Percentiles rank a stretch among this genome's conserved stretches.
Evolutionary conservation across 2,113 vertebrate genomes (phyloP).

Genomic region (Mastomys natalensis): DNA sequence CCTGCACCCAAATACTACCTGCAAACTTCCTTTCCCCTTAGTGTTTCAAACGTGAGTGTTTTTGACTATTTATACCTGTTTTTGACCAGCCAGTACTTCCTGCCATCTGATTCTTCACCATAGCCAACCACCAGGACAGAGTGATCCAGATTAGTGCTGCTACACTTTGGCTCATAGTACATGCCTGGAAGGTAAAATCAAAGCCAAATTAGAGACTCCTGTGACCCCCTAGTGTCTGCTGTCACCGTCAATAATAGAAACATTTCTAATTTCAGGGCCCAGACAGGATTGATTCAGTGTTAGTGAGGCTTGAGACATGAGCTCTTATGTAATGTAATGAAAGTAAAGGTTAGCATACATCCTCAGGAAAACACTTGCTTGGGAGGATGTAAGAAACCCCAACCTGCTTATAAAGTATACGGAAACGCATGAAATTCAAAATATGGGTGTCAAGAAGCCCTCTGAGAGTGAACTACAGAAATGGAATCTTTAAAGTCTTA

Average conservation of each 20-base stretch:
- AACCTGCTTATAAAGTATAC: neutral
- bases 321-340: neutral
- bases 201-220: neutral
- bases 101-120: conserved; percentile 92
- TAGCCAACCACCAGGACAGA: conserved; percentile 96
- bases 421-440: neutral
- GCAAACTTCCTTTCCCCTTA: neutral
- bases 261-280: neutral
- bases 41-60: neutral
- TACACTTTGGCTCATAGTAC: conserved; percentile 94
- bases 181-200: conserved; percentile 87
- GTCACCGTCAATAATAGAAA: neutral
- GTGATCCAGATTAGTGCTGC: conserved; percentile 94
- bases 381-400: neutral
- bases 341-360: neutral
- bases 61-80: conserved; percentile 91
- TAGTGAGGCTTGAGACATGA: neutral
- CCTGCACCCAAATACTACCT: neutral
- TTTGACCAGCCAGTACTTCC: conserved; percentile 94
- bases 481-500: neutral
- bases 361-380: neutral
- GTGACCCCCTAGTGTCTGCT: neutral
- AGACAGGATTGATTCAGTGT: neutral
- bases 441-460: neutral
- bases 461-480: neutral